phyloP scores from a whole-genome alignment of 2,113 vertebrate genomes.

The Columba livia region DNA sequence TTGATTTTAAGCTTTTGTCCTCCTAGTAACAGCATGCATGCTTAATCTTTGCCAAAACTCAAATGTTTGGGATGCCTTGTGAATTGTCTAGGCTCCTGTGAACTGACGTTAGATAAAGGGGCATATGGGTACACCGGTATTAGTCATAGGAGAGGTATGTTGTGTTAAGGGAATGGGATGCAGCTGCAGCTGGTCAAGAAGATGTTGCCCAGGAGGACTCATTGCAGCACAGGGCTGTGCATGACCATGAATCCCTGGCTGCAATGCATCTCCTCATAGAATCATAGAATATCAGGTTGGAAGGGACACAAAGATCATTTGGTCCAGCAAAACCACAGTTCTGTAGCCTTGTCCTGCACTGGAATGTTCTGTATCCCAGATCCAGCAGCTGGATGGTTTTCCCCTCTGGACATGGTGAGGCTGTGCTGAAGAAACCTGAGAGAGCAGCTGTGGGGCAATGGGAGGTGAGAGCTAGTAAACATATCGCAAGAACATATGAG shows the following conservation, averaged over 20 bases:
- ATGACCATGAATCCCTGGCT: not conserved
- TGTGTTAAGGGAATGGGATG: not conserved
- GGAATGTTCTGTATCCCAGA: not conserved
- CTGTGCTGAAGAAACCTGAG: not conserved
- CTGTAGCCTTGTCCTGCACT: not conserved
- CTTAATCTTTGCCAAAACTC: not conserved
- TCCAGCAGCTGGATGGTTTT: not conserved
- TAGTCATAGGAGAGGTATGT: not conserved
- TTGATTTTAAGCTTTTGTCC: not conserved
- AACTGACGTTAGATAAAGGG: fast-evolving
- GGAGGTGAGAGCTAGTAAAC: not conserved
- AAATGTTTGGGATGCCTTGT: not conserved
- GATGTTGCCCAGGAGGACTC: not conserved
- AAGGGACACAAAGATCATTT: too few species aligned
- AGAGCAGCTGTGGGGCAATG: not conserved
- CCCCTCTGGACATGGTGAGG: fast-evolving
- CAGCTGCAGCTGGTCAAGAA: not conserved
- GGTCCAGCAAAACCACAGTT: too few species aligned
- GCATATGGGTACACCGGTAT: not conserved
- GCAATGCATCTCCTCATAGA: not conserved
- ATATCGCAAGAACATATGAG: not conserved
- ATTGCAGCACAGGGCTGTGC: not conserved
- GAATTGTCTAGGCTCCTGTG: not conserved
- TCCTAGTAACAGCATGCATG: not conserved
- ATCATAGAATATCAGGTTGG: too few species aligned